These are phyloP conservation scores for Holocentrus rufus DNA, from an alignment of 2,797 vertebrate genomes.

Conservation along the genomic window DNA sequence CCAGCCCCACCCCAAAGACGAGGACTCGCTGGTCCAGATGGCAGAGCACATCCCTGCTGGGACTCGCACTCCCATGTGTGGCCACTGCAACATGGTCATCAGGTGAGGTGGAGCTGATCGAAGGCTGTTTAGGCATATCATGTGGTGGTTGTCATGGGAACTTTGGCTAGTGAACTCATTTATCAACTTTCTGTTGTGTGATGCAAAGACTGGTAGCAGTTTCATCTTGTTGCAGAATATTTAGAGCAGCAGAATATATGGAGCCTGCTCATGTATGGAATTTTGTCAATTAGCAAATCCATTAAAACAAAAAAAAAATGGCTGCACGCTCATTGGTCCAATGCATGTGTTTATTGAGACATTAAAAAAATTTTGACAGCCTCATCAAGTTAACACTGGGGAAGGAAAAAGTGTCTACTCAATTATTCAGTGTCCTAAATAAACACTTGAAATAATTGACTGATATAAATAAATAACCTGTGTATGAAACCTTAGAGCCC, in stretches of 20 bases:
- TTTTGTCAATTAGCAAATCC: no score
- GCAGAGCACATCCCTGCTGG: slow-evolving; percentile 95
- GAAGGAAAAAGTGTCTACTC: slow-evolving; percentile 27
- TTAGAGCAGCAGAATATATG: no score
- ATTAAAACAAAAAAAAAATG: no score
- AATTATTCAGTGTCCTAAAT: slow-evolving; percentile 45
- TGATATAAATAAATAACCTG: slow-evolving; percentile 46
- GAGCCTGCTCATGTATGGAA: no score
- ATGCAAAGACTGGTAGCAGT: no score
- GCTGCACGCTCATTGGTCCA: no score
- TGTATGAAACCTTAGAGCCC: slow-evolving; percentile 49
- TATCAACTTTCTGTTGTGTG: neutral
- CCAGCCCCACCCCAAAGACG: slow-evolving; percentile 83
- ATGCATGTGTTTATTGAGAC: no score
- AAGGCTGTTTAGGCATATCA: no score
- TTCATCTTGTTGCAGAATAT: no score
- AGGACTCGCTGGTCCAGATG: slow-evolving; percentile 91
- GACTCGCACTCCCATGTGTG: slow-evolving; percentile 96
- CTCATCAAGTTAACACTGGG: slow-evolving; percentile 12
- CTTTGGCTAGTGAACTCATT: neutral
- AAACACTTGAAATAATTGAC: slow-evolving; percentile 48
- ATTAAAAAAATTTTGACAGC: no score
- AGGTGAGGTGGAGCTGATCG: slow-evolving; percentile 78
- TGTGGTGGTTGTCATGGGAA: no score
- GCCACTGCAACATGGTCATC: slow-evolving; percentile 91